Evolutionary conservation across 2,888 invertebrate genomes (phyloP).

Genomic region (Helobdella robusta): DNA sequence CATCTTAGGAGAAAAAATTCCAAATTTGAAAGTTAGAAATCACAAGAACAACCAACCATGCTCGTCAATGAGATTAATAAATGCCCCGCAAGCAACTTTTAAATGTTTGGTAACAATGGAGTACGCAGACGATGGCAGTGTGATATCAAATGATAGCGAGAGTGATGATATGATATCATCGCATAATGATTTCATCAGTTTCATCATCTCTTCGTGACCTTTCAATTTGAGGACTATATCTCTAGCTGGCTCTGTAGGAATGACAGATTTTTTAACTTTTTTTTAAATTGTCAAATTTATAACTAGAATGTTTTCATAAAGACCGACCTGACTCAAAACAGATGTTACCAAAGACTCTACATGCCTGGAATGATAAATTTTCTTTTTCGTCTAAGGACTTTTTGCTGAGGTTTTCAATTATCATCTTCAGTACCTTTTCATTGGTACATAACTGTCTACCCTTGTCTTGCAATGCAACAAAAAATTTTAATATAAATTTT

Average conservation of each 20-base stretch:
- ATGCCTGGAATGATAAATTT: slow-evolving; percentile 19
- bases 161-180: background rate
- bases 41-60: slow-evolving; percentile 15
- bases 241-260: slow-evolving; percentile 8
- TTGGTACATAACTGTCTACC: slow-evolving; percentile 16
- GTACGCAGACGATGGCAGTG: background rate
- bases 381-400: background rate
- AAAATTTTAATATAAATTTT: too few relatives aligned
- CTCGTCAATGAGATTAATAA: slow-evolving; percentile 15
- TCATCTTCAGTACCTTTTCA: background rate
- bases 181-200: slow-evolving; percentile 8
- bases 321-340: slow-evolving; percentile 18
- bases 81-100: slow-evolving; percentile 6
- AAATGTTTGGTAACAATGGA: background rate
- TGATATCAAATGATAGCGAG: background rate
- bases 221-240: background rate
- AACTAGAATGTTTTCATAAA: background rate
- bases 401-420: background rate
- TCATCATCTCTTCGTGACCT: background rate
- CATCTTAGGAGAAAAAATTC: too few relatives aligned
- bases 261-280: background rate
- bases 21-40: too few relatives aligned
- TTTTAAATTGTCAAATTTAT: background rate
- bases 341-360: slow-evolving; percentile 19
- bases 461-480: slow-evolving; percentile 10